A percentile compares a stretch with the other conserved stretches of the same genome.
Evolutionary conservation across 2,797 vertebrate genomes (phyloP).

Genomic region (Enteromius mattozi): DNA sequence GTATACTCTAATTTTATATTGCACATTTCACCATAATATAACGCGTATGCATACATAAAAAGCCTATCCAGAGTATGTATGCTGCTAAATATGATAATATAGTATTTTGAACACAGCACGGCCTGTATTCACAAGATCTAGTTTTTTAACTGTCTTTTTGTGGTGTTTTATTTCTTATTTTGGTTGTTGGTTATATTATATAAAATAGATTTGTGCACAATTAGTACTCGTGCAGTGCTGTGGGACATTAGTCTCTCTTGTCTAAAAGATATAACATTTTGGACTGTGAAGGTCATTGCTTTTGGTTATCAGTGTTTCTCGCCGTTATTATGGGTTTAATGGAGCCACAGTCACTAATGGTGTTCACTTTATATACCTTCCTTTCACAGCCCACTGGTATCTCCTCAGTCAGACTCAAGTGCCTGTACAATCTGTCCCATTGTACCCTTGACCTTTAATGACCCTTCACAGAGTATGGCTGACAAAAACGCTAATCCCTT

Average conservation of each 20-base stretch:
- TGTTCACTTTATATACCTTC: constrained; percentile 86
- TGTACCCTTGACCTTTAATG: constrained; percentile 69
- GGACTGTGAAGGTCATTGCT: constrained; percentile 28
- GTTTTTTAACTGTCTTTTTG: not conserved
- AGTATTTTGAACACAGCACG: not conserved
- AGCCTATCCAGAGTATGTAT: not conserved
- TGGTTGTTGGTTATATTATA: too few species aligned
- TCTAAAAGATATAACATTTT: not conserved
- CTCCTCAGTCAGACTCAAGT: constrained; percentile 86
- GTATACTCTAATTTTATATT: not conserved
- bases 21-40: not conserved
- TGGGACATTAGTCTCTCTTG: constrained; percentile 8
- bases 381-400: constrained; percentile 93
- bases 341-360: constrained; percentile 76
- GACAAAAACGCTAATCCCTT: constrained; percentile 80
- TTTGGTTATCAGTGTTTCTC: constrained; percentile 7
- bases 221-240: not conserved
- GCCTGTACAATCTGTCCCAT: constrained; percentile 71
- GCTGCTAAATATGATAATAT: not conserved
- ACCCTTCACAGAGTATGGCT: constrained; percentile 68
- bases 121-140: not conserved
- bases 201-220: not conserved
- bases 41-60: not conserved
- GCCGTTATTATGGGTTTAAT: constrained; percentile 19
- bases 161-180: not conserved